These are phyloP conservation scores for Parnassius apollo DNA, from an alignment of 2,888 invertebrate species.

Conservation along the genomic window DNA sequence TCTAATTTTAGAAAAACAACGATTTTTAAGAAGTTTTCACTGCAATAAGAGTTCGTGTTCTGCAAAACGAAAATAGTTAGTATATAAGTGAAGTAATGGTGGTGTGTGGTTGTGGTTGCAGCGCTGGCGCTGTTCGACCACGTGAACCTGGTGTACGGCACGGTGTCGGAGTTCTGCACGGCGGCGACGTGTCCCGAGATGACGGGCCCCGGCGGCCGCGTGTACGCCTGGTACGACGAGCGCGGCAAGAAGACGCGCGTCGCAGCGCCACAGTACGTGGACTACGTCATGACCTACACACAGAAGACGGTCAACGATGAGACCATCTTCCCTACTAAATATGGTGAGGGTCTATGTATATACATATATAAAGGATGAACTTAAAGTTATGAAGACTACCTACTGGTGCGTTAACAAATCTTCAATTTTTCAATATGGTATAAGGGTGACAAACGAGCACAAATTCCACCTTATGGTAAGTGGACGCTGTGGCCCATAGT, in stretches of 20 bases:
- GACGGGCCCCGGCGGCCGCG: slow-evolving; percentile 97
- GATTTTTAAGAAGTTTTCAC: too few species aligned
- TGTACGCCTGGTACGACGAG: slow-evolving; percentile 99
- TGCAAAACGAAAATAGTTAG: too few species aligned
- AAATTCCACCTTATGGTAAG: too few species aligned
- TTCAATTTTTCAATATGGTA: too few species aligned
- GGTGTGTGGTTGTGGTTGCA: slow-evolving; percentile 47
- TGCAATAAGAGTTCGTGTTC: too few species aligned
- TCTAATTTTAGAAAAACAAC: too few species aligned
- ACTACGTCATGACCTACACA: slow-evolving; percentile 99
- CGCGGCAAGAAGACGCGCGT: slow-evolving; percentile 98
- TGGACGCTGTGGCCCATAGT: too few species aligned
- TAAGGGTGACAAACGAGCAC: too few species aligned
- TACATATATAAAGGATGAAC: neutral
- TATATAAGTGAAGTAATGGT: too few species aligned
- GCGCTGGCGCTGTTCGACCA: slow-evolving; percentile 99
- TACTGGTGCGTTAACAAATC: too few species aligned
- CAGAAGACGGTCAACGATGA: slow-evolving; percentile 98
- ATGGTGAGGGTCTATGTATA: slow-evolving; percentile 85
- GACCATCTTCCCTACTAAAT: slow-evolving; percentile 98
- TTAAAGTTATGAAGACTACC: too few species aligned
- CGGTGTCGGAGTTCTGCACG: slow-evolving; percentile 99
- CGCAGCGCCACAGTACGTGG: slow-evolving; percentile 98
- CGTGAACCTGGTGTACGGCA: slow-evolving; percentile 98
- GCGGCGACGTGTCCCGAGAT: slow-evolving; percentile 97